Evolutionary conservation across 1,140 invertebrate genomes (phyloP).

Genomic region (Eurosta solidaginis): DNA sequence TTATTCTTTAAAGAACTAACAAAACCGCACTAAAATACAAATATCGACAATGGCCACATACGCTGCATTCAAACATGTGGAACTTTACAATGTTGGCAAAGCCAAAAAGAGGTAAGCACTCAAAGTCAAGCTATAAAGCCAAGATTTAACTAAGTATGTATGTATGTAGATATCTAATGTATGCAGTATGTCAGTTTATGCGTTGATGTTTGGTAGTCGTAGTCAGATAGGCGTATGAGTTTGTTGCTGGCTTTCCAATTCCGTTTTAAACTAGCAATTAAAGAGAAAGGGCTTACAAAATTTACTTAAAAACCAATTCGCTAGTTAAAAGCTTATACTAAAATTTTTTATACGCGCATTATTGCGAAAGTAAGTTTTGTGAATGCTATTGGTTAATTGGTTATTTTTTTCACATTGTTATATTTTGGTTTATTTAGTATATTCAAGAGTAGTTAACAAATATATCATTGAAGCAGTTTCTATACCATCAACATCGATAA

Average conservation of each 20-base stretch:
- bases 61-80: constrained; percentile 72
- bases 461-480: too few relatives aligned
- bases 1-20: constrained; percentile 11
- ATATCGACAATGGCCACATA: constrained; percentile 67
- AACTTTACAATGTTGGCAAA: constrained; percentile 72
- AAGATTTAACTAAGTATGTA: neutral
- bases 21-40: constrained; percentile 36
- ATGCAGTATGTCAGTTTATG: neutral
- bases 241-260: constrained; percentile 3
- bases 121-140: neutral
- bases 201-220: neutral
- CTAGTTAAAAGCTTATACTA: neutral
- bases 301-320: neutral
- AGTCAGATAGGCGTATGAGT: neutral
- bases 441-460: too few relatives aligned
- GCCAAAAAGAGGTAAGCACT: constrained; percentile 69
- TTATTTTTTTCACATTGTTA: neutral
- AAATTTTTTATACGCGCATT: neutral
- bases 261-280: constrained; percentile 11
- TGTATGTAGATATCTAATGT: neutral
- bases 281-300: constrained; percentile 13
- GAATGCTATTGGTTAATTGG: neutral
- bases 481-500: too few relatives aligned
- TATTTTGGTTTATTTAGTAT: too few relatives aligned
- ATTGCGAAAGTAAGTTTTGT: neutral